Base-by-base conservation (phyloP, 1,140 invertebrate species). In the Littorina saxatilis region DNA sequence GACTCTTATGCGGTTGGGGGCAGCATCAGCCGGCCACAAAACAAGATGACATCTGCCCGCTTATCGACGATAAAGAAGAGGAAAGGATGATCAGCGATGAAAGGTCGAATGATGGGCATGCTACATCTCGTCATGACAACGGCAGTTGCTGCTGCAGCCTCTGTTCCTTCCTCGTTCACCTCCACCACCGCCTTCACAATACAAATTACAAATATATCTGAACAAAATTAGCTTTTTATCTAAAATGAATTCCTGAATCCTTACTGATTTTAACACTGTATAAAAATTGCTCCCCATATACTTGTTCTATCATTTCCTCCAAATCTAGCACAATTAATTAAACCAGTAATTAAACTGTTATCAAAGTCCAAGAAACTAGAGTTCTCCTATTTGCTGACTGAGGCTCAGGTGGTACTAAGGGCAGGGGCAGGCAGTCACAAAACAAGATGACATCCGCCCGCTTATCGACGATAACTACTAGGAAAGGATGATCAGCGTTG, bases 31-130 rank as follows among this genome's bases (percentile, higher is more conserved):
- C 84, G 82, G 13, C 92, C 91, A 23, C 91, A 85, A 76, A 91
- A 91, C 27, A 91, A 47, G 23, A 92, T 81, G 20, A 85, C 79
- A 32, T 83, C 85, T 37, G 88, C 87, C 29, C 72, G 61, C 50
- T 87, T 85, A 85, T 96, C 95, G 78, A 94, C 93, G 78, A 97
- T 96, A 83, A 96, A 95, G 88, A 96, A 96, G 32, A 95, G 91
- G 89, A 97, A 97, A 0, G 96, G 96, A 66, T 95, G 94, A 86
- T 96, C 94, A 1, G 94, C 95, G 37, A 94, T 92, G 77, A 97
- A 95, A 15, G 79, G 52, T n/a, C 70, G 58, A 32, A 73, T 66
- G 1, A 84, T 40, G 29, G 78, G 63, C 39, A 76, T 27, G 40
- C 66, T 74, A 75, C 70, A n/a, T 9, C 39, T 50, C 79, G 81